Conservation (phyloP, 2,888 invertebrate genomes). For the Tetramorium bicarinatum region DNA sequence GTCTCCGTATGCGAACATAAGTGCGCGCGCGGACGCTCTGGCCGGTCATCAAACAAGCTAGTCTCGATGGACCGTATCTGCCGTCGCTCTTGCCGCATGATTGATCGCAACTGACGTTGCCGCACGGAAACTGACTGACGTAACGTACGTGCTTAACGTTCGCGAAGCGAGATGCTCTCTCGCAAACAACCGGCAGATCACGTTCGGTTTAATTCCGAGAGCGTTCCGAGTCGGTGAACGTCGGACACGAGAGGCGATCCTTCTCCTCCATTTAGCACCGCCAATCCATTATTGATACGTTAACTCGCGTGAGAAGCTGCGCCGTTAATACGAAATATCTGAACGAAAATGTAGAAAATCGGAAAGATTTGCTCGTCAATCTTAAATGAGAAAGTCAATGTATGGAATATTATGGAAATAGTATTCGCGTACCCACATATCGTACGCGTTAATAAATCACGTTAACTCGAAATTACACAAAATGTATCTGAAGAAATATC, state of each 20-base stretch:
- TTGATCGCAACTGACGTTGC: constrained; percentile 56
- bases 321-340: not conserved
- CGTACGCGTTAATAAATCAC: not conserved
- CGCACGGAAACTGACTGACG: constrained; percentile 52
- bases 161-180: constrained; percentile 38
- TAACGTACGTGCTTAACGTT: constrained; percentile 45
- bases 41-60: constrained; percentile 38
- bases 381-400: not conserved
- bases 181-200: constrained; percentile 29
- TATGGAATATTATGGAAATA: not conserved
- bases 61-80: constrained; percentile 44
- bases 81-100: constrained; percentile 50
- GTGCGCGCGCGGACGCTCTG: not conserved
- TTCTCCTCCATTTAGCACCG: not conserved
- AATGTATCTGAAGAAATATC: not conserved
- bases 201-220: constrained; percentile 34
- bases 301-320: not conserved
- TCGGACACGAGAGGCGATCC: not conserved
- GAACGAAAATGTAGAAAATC: not conserved
- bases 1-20: constrained; percentile 28
- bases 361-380: not conserved
- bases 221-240: not conserved
- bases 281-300: not conserved
- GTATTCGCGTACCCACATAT: not conserved
- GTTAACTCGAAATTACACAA: not conserved